Evolutionary conservation across 2,113 vertebrate genomes (phyloP).

Genomic region (Notothenia rossii): DNA sequence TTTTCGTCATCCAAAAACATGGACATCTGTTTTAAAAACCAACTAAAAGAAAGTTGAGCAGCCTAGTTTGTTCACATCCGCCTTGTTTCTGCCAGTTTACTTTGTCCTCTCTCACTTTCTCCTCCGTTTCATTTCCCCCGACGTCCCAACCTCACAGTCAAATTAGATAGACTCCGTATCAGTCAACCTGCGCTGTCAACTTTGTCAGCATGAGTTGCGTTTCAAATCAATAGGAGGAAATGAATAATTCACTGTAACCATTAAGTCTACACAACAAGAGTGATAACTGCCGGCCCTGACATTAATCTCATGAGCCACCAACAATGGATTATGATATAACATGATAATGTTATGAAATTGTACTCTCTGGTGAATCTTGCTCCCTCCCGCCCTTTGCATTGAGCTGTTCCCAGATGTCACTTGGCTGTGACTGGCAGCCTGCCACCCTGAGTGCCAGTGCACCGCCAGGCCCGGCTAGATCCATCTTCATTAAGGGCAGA

Average conservation of each 20-base stretch:
- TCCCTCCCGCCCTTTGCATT: slow-evolving; percentile 66
- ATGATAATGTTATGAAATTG: slow-evolving; percentile 79
- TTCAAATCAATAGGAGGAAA: slow-evolving; percentile 77
- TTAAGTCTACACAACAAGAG: slow-evolving; percentile 77
- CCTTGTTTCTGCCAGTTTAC: slow-evolving; percentile 8
- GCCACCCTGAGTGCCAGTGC: slow-evolving; percentile 67
- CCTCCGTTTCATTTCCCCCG: slow-evolving; percentile 19
- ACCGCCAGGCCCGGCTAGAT: slow-evolving; percentile 68
- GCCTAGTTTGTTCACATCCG: slow-evolving; percentile 1
- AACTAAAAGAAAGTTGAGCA: neutral
- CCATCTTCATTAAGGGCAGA: slow-evolving; percentile 80
- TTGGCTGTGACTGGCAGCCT: slow-evolving; percentile 79
- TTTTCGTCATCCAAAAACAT: neutral
- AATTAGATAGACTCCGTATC: slow-evolving; percentile 71
- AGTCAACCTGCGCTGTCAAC: slow-evolving; percentile 73
- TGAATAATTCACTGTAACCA: slow-evolving; percentile 80
- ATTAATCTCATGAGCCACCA: slow-evolving; percentile 77
- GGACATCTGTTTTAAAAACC: neutral
- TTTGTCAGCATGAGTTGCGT: slow-evolving; percentile 65
- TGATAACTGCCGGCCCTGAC: slow-evolving; percentile 74
- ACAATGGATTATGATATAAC: slow-evolving; percentile 80
- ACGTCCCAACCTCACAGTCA: slow-evolving; percentile 45
- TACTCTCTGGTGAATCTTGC: slow-evolving; percentile 65
- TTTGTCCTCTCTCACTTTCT: neutral
- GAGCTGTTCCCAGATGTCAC: slow-evolving; percentile 75